Evolutionary conservation across 2,888 invertebrate genomes (phyloP), one percentile per base, ranked within the genome.

Genomic region (Nomada ferruginata): DNA sequence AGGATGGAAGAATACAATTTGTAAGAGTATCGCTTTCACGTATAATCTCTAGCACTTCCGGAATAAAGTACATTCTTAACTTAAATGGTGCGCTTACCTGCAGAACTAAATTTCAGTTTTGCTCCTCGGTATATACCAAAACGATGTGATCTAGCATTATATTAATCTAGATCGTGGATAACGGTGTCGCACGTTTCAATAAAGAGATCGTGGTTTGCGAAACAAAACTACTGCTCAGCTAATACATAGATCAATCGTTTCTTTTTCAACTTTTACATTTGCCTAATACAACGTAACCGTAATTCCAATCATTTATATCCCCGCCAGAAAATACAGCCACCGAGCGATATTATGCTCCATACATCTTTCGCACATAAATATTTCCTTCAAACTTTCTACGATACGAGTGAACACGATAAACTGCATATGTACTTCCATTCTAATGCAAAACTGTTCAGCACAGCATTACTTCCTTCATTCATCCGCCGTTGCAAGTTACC

Each of bases 21-120:
- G 1, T 29, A 36, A 63, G 73, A 47, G 65, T 42, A 74, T 79
- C 79, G 71, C 82, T 82, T 82, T 82, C 82, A 82, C 82, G 29
- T 55, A 42, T 70, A 65, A 60, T 78, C 65, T 55, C 59, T 59
- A 55, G 64, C 60, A 26, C 75, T 81, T 81, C 81, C 81, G 78
- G 81, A 78, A 64, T 47, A 23, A 52, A 29, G 52, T 61, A 61
- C 44, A 74, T 63, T 74, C 74, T 74, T 69, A 52, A 47, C 42
- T 47, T 59, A 69, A 79, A 63, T 29, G 76, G 44, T 59, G 65
- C 76, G 59, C 72, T 77, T 65, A 65, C 59, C 59, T 44, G 72
- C 23, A 52, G 52, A 72, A 60, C 20, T 59, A 44, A 72, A 65
- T 65, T 72, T 60, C 36, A 60, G 64, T 53, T 72, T 53, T 65